Base-by-base conservation (phyloP, 1,140 invertebrate species). In the Lineus longissimus region DNA sequence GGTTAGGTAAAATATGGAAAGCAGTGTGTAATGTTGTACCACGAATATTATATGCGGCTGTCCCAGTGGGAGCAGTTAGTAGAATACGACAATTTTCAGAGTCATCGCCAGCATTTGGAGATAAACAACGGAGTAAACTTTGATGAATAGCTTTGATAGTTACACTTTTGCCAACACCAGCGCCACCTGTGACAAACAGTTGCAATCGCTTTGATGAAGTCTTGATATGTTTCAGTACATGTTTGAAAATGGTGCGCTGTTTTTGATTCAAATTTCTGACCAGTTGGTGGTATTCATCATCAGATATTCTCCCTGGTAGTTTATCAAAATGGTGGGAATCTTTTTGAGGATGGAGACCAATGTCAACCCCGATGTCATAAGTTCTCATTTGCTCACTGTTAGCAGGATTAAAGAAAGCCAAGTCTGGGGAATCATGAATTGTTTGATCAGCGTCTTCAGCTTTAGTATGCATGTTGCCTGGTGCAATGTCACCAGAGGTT, bases 151-250 rank as follows among this genome's bases (percentile, higher is more conserved):
- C 45, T 41, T 64, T 61, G 1, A 67, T 60, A 13, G 63, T n/a
- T 33, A 63, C 61, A 54, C 54, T 64, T 57, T 67, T 66, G 36
- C 66, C 66, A 31, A 57, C 61, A 19, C 63, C 56, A 25, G 62
- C 63, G 15, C 62, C 62, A 36, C 66, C 66, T 17, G 58, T 67
- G 19, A 67, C 19, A 55, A 67, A 67, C 17, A 67, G 1, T 15
- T 54, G 41, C n/a, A 67, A 55, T 19, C 54, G 62, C 23, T 58
- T 51, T 7, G 6, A 6, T 51, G n/a, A 23, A n/a, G 47, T 51
- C n/a, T 51, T 51, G n/a, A 51, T n/a, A 19, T 27, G 25, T 51
- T 19, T 51, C 4, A 51, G 6, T 7, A 51, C 25, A 27, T 51
- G 47, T 9, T 19, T 51, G 25, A 51, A 51, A 27, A 51, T 23